Evolutionary conservation across 1,140 invertebrate species (phyloP), one percentile per base, ranked within the genome.

Genomic region (Drosophila obscura): DNA sequence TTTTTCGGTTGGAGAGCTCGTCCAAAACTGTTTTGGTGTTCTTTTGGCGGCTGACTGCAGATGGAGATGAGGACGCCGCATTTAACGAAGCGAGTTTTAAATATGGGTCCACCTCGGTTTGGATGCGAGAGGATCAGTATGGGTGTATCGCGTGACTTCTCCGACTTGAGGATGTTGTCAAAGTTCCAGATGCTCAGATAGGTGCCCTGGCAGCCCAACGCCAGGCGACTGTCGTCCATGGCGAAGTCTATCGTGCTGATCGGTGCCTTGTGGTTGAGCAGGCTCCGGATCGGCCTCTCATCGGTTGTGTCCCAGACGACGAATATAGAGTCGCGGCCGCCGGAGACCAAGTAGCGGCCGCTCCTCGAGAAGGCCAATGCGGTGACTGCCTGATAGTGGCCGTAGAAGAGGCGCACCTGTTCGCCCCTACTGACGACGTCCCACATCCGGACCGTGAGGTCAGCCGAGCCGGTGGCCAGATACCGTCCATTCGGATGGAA

Each of bases 401-500:
- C 82, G 2, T 44, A 50, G 9, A 85, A 78, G 3, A 87, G 6
- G 1, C 81, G 81, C 19, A 85, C 62, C 35, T 85, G 77, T 0
- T 13, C 2, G 0, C 59, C 35, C 4, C 1, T 49, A 9, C 63
- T 72, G 1, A 62, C 9, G 0, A 87, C 7, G 39, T 87, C 82
- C 82, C 82, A 85, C 9, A 85, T 13, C 5, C 81, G 50, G 0
- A 82, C 71, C 0, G 81, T 85, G 24, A 63, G 52, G n/a, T 85
- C 81, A 0, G 55, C 69, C 0, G 81, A 85, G 8, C 77, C 81
- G 0, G 82, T 82, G 52, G 82, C 82, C 22, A 85, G 9, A 5
- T 85, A 85, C 9, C 78, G 65, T 5, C 65, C 50, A 49, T 85
- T 85, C 0, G 82, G 82, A 51, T 85, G 82, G 9, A 87, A 85